phyloP scores from a whole-genome alignment of 2,797 vertebrate species.

The Thripadectes ignobilis region DNA sequence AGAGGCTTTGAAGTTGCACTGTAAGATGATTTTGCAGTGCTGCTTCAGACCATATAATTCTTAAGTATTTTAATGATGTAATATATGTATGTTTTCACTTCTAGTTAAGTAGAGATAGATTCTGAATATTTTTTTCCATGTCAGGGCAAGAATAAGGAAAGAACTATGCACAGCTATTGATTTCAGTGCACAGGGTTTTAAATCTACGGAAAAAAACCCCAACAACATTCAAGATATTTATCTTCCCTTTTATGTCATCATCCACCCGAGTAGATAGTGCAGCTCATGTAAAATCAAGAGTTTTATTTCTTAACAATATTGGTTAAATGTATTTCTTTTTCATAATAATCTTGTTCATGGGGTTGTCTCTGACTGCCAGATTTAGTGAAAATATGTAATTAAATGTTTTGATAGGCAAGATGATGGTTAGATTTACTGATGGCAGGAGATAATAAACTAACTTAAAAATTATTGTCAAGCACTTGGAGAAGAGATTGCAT shows the following conservation, averaged over 20 bases:
- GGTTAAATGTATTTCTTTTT: neutral
- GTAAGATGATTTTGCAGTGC: neutral
- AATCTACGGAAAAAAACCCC: neutral
- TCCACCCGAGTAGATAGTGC: neutral
- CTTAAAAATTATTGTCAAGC: neutral
- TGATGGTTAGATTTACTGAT: neutral
- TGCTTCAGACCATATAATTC: neutral
- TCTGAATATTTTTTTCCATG: neutral
- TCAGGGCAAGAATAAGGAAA: neutral
- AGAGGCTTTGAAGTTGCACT: neutral
- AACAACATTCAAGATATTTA: neutral
- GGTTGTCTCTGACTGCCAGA: neutral
- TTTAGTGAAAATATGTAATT: neutral
- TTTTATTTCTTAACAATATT: neutral
- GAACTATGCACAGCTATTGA: neutral
- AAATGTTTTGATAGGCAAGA: neutral
- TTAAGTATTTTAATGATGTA: neutral
- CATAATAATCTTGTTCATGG: neutral
- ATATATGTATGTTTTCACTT: neutral
- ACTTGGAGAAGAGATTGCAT: neutral
- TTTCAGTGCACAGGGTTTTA: neutral
- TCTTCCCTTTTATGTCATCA: neutral
- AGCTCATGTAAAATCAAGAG: neutral
- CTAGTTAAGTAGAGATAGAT: neutral
- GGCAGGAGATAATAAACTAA: neutral